Evolutionary conservation across 2,797 vertebrate species (phyloP).

Genomic region (Helicolenus hilgendorfi): DNA sequence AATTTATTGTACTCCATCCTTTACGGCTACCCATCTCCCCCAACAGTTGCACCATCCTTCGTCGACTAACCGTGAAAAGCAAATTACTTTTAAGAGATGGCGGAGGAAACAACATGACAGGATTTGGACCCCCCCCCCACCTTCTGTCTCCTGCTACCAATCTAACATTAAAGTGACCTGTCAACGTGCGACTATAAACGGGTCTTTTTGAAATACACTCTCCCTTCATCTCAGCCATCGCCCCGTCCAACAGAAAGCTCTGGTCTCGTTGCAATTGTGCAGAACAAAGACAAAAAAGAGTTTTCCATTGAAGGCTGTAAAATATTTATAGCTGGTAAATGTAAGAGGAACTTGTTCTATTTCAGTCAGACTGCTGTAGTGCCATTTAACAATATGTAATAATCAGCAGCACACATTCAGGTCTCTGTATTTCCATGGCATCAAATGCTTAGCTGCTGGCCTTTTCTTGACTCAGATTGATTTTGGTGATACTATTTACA

Average conservation of each 20-base stretch:
- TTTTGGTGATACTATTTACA: no score
- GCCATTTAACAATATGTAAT: conserved; percentile 41
- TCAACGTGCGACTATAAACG: conserved; percentile 3
- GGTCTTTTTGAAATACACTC: not conserved
- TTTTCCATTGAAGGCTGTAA: conserved; percentile 47
- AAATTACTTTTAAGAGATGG: conserved; percentile 16
- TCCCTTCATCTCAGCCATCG: not conserved
- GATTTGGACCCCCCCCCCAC: not conserved
- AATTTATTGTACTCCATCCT: not conserved
- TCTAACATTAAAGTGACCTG: not conserved
- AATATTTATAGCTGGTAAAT: conserved; percentile 63
- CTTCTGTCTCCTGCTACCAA: not conserved
- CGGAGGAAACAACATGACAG: not conserved
- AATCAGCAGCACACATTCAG: conserved; percentile 18
- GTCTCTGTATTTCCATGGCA: not conserved
- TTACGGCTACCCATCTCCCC: conserved; percentile 13
- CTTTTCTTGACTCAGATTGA: no score
- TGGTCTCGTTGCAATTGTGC: conserved; percentile 20
- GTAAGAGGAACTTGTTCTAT: conserved; percentile 40
- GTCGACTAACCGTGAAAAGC: not conserved
- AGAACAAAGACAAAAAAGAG: conserved; percentile 47
- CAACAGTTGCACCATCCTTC: not conserved
- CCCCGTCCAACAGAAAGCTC: not conserved
- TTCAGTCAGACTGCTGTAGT: conserved; percentile 27
- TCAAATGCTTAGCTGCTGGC: no score